phyloP scores from a whole-genome alignment of 2,888 invertebrate species.

The Dynastes grantii region DNA sequence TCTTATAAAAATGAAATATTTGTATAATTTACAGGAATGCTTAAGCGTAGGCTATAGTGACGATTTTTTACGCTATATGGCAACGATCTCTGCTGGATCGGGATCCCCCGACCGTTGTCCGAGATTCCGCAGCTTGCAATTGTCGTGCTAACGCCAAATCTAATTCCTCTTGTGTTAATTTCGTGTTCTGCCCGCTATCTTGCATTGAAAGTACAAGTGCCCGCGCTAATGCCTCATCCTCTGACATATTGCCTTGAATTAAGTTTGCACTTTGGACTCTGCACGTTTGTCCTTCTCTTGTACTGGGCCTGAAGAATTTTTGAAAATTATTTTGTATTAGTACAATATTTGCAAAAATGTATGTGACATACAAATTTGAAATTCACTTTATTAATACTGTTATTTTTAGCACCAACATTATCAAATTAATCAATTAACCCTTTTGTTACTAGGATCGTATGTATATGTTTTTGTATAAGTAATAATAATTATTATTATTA shows the following conservation, averaged over 20 bases:
- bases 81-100: slow-evolving; percentile 67
- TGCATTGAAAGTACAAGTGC: slow-evolving; percentile 86
- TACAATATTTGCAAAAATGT: too few species aligned
- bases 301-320: background rate
- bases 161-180: slow-evolving; percentile 65
- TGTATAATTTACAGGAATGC: slow-evolving; percentile 27
- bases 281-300: slow-evolving; percentile 64
- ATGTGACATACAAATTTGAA: too few species aligned
- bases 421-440: too few species aligned
- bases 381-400: too few species aligned
- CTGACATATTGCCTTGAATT: slow-evolving; percentile 72
- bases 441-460: too few species aligned
- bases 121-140: slow-evolving; percentile 64
- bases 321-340: too few species aligned
- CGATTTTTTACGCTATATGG: slow-evolving; percentile 67
- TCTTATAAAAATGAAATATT: slow-evolving; percentile 1
- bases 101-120: slow-evolving; percentile 58
- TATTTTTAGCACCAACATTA: too few species aligned
- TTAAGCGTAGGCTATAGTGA: background rate
- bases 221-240: slow-evolving; percentile 92
- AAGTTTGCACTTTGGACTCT: slow-evolving; percentile 58
- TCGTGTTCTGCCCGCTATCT: slow-evolving; percentile 69
- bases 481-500: too few species aligned
- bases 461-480: too few species aligned
- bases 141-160: slow-evolving; percentile 73